Evolutionary conservation across 2,888 invertebrate species (phyloP).

Genomic region (Lycocerus yunnanus): DNA sequence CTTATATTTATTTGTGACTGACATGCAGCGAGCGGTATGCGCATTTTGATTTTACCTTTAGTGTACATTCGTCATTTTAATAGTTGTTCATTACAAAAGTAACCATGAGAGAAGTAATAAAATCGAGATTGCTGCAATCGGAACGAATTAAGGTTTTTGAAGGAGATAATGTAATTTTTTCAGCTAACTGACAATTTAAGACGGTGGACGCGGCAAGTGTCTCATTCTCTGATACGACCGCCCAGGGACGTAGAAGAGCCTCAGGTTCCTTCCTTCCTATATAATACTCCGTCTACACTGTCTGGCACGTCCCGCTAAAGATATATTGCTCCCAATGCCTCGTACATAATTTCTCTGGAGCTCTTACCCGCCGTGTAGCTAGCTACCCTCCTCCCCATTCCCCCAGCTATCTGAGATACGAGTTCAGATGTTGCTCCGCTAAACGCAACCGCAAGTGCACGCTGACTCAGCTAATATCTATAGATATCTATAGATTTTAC

Average conservation of each 20-base stretch:
- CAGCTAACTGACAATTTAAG: slow-evolving; percentile 54
- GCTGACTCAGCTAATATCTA: slow-evolving; percentile 29
- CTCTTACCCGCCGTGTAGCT: slow-evolving; percentile 41
- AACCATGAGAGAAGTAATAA: not conserved
- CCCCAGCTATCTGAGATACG: slow-evolving; percentile 37
- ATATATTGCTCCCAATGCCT: slow-evolving; percentile 59
- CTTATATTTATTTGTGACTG: slow-evolving; percentile 44
- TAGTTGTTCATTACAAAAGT: slow-evolving; percentile 21
- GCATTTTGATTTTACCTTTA: slow-evolving; percentile 50
- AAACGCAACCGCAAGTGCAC: slow-evolving; percentile 32
- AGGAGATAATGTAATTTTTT: slow-evolving; percentile 45
- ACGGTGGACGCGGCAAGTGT: slow-evolving; percentile 52
- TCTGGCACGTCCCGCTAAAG: slow-evolving; percentile 57
- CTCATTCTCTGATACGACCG: slow-evolving; percentile 55
- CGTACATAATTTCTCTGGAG: slow-evolving; percentile 58
- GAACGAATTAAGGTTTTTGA: slow-evolving; percentile 26
- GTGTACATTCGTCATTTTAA: slow-evolving; percentile 49
- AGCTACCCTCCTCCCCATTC: slow-evolving; percentile 34
- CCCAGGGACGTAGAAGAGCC: slow-evolving; percentile 51
- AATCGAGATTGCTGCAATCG: slow-evolving; percentile 15
- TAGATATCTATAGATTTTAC: slow-evolving; percentile 19
- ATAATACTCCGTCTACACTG: slow-evolving; percentile 56
- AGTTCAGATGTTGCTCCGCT: slow-evolving; percentile 37
- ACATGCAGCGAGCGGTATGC: slow-evolving; percentile 49
- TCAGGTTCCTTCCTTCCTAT: slow-evolving; percentile 54